Evolutionary conservation across 92 coral and sea anemone species (phyloP).

Genomic region (Palythoa caribaeorum): DNA sequence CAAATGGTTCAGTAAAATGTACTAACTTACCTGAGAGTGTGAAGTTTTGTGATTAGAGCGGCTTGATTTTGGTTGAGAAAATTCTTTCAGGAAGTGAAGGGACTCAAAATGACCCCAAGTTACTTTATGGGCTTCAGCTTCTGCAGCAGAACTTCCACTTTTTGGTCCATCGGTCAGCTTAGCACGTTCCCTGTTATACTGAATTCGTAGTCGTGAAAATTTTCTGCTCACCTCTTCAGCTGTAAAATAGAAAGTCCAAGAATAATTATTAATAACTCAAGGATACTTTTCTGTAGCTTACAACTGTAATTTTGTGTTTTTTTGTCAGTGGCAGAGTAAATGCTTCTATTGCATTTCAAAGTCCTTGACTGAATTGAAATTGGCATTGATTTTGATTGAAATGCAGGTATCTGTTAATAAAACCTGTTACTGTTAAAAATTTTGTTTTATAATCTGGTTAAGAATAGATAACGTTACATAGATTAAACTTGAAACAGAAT

Average conservation of each 20-base stretch:
- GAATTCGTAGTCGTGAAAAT: background rate
- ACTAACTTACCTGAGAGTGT: background rate
- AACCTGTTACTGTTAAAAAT: background rate
- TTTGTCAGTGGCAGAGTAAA: background rate
- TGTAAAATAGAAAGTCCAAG: background rate
- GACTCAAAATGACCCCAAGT: conserved; percentile 9
- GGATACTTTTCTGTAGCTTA: background rate
- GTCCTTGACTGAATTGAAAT: background rate
- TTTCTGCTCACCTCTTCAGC: conserved; percentile 2
- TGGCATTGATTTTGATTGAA: conserved; percentile 1
- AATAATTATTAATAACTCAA: background rate
- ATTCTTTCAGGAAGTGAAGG: conserved; percentile 1
- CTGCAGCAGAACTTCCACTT: conserved; percentile 13
- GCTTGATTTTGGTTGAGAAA: background rate
- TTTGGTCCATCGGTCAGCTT: background rate
- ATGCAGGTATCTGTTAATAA: background rate
- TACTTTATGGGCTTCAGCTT: conserved; percentile 3
- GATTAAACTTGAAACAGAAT: background rate
- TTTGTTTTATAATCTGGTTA: background rate
- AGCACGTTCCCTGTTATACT: conserved; percentile 3
- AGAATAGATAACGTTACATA: background rate
- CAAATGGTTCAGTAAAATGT: background rate
- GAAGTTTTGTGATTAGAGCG: conserved; percentile 5
- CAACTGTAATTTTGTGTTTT: background rate
- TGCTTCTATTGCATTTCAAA: background rate